A percentile compares a stretch with the other conserved stretches of the same genome.
Evolutionary conservation across 2,113 vertebrate genomes (phyloP).

Genomic region (Phalacrocorax brasilianus): DNA sequence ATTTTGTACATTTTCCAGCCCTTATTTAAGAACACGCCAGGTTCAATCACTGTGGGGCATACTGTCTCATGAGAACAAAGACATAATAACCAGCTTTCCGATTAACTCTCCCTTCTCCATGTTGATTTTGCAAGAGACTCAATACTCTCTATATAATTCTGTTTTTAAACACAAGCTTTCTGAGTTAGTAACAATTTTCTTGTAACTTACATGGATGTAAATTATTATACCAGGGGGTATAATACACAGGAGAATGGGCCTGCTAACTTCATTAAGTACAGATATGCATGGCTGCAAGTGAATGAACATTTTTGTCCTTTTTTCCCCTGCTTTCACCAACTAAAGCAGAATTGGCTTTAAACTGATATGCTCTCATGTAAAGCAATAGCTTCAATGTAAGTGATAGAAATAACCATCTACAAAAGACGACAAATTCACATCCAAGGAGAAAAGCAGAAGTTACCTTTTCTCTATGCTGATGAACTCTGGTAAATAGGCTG

Average conservation of each 20-base stretch:
- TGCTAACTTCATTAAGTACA: not conserved
- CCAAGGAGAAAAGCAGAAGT: not conserved
- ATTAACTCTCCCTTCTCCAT: not conserved
- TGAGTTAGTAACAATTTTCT: not conserved
- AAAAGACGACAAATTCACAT: not conserved
- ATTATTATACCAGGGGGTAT: not conserved
- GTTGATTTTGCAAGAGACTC: not conserved
- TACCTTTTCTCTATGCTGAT: not conserved
- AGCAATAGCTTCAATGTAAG: not conserved
- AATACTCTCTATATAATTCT: not conserved
- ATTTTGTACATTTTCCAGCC: not conserved
- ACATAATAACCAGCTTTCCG: not conserved
- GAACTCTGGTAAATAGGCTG: not conserved
- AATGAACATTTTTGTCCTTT: not conserved
- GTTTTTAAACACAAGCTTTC: not conserved
- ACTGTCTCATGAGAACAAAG: not conserved
- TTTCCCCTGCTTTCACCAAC: not conserved
- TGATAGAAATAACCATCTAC: not conserved
- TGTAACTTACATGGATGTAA: not conserved
- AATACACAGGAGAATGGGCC: not conserved
- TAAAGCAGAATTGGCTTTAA: not conserved
- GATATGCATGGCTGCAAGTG: not conserved
- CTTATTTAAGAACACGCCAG: not conserved
- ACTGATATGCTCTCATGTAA: fast-evolving
- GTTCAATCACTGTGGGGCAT: not conserved